Base-by-base conservation (phyloP, 2,113 vertebrate genomes). In the Pollachius pollachius region DNA sequence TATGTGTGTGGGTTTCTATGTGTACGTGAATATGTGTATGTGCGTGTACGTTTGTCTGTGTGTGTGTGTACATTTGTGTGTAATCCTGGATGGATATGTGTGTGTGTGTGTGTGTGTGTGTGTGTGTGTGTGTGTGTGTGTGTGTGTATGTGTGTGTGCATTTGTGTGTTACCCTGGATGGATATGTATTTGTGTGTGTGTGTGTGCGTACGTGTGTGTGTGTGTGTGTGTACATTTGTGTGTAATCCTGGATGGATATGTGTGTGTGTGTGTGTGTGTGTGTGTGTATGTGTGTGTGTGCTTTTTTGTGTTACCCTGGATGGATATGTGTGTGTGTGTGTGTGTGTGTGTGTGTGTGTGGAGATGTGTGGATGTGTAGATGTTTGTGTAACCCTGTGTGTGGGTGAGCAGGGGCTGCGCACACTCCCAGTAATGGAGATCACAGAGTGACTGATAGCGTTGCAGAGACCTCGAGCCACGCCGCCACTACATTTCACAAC, bases 371-470 rank as follows among this genome's bases (percentile, higher is more conserved):
- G 64, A 71, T 61, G 69, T 63, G 70, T 17, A 61, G 64, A 71
- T 61, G 69, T 63, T 67, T 17, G 61, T 70, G 65, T 65, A 27
- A 27, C 27, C 27, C 27, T 27, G 37, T 41, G 37, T 41, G 37
- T 41, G 37, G 3, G 11, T 41, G 37, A 41, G 37, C 37, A 41
- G 37, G 37, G 37, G 37, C 37, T 1, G 37, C 11, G 37, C 37
- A 41, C 3, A 8, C 37, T 41, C 37, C 6, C 37, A 48, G 76
- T 74, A 73, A 77, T 78, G 65, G 65, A 70, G 76, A 78, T 73
- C 76, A 78, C 76, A 73, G 63, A 61, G 62, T 70, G 76, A 73
- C 71, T 78, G 70, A 78, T 78, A 66, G 71, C 60, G 57, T 70
- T 13, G 71, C 30, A 63, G 41, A 48, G 48, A 19, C 18, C 59